Evolutionary conservation across 1,140 invertebrate species (phyloP), one percentile per base, ranked within the genome.

Genomic region (Lepidotrigona ventralis): DNA sequence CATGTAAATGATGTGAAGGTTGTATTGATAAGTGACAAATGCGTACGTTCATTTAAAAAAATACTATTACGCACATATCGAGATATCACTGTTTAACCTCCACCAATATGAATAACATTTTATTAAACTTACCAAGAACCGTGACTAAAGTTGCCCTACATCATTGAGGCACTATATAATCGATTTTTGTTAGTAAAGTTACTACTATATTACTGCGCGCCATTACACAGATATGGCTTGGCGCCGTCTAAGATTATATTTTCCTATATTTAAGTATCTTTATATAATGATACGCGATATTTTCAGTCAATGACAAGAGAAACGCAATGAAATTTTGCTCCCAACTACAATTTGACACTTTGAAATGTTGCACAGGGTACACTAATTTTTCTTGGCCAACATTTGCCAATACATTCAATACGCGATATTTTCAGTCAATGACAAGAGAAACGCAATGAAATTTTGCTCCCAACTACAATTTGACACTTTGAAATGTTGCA

Each of bases 281-380:
- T 83, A 78, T 78, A 11, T 83, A 78, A 83, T 39, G 1, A 53
- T 29, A n/a, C 1, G 33, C 0, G 70, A 46, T 82, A 60, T 63
- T 56, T 68, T 29, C 23, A 29, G 17, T 0, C 3, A 19, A 4
- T 11, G 4, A 17, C 2, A 29, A 33, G 6, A 26, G 26, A 14
- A 33, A 3, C 9, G 15, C 23, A 51, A 69, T 0, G 11, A 21
- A 75, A 46, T 56, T 56, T 56, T 2, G 9, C 39, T 70, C 60
- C 0, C 0, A n/a, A n/a, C n/a, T 15, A 2, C 17, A 23, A 29
- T 46, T 60, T 2, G 19, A 33, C n/a, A 2, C 12, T 9, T 21
- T 23, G 11, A 26, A 46, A 21, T 19, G 23, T 60, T 33, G 56
- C 11, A 23, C 12, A 58, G 6, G 26, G 2, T 26, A 15, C n/a